Percentiles rank a stretch among this genome's conserved stretches.
Evolutionary conservation across 2,797 vertebrate species (phyloP).

Genomic region (Acridotheres tristis): DNA sequence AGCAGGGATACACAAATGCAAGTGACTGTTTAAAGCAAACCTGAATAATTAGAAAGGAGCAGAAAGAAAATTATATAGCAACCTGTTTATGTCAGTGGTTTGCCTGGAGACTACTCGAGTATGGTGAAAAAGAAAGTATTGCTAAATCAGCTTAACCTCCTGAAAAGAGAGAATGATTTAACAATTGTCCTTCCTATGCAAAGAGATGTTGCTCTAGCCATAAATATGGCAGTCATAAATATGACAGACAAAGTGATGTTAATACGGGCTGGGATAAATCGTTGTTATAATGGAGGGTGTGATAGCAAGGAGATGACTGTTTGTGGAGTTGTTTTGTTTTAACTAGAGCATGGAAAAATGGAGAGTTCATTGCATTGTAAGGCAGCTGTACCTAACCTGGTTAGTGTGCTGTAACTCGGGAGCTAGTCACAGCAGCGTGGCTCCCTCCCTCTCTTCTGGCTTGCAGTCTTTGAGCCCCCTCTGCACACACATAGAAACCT

Average conservation of each 20-base stretch:
- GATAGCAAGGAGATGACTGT: not conserved
- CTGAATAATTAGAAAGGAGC: slow-evolving; percentile 56
- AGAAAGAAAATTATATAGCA: slow-evolving; percentile 56
- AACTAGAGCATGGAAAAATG: not conserved
- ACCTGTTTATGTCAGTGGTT: slow-evolving; percentile 52
- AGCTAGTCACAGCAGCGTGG: not conserved
- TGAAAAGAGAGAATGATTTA: not conserved
- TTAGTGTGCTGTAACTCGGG: not conserved
- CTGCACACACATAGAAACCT: not conserved
- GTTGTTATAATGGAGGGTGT: not conserved
- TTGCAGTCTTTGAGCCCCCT: not conserved
- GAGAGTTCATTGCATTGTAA: not conserved
- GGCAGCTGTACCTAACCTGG: not conserved
- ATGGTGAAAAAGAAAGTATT: slow-evolving; percentile 44
- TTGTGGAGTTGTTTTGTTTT: not conserved
- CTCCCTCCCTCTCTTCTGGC: not conserved
- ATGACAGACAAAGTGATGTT: not conserved
- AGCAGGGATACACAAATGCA: not conserved
- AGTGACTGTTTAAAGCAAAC: slow-evolving; percentile 25
- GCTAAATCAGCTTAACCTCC: not conserved
- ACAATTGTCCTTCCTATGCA: not conserved
- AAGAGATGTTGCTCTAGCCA: not conserved
- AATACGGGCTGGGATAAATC: not conserved
- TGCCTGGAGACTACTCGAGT: not conserved
- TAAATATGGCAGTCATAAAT: not conserved